These are phyloP conservation scores for Mnemiopsis leidyi DNA, from an alignment of 37 sponge, comb jelly and placozoan species.

Conservation along the genomic window DNA sequence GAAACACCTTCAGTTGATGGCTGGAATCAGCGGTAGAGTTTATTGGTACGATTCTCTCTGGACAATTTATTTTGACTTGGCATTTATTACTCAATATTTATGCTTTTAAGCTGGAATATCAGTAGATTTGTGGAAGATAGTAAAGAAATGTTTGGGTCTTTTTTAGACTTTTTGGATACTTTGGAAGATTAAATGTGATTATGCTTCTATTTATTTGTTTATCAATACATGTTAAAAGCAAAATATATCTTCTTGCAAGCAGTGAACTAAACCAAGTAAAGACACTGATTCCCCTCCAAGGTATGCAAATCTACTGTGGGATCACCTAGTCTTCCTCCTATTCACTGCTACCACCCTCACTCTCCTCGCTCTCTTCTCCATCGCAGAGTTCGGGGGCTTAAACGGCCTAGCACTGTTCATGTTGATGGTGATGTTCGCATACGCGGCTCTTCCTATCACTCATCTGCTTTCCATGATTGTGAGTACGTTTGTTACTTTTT, in stretches of 20 bases:
- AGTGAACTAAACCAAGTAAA: too few species aligned
- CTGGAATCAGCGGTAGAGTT: not conserved
- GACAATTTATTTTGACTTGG: too few species aligned
- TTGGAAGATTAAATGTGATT: too few species aligned
- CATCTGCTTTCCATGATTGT: not conserved
- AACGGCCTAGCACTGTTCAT: not conserved
- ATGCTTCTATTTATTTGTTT: too few species aligned
- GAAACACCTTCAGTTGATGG: constrained; percentile 13
- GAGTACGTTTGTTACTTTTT: not conserved
- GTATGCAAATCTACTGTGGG: not conserved
- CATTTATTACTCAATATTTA: too few species aligned
- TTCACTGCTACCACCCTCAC: not conserved
- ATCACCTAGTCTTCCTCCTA: not conserved
- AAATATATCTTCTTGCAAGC: too few species aligned
- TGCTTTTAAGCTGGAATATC: too few species aligned
- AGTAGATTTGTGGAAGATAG: too few species aligned
- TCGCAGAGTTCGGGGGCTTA: not conserved
- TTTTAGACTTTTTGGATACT: too few species aligned
- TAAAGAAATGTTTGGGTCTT: too few species aligned
- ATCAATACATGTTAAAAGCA: too few species aligned
- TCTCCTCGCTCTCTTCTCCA: not conserved
- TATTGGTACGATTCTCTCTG: constrained; percentile 11
- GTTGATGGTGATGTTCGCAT: not conserved
- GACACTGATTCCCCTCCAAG: too few species aligned
- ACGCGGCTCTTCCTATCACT: not conserved